phyloP scores from a whole-genome alignment of 2,797 vertebrate species.

The Pampus argenteus region DNA sequence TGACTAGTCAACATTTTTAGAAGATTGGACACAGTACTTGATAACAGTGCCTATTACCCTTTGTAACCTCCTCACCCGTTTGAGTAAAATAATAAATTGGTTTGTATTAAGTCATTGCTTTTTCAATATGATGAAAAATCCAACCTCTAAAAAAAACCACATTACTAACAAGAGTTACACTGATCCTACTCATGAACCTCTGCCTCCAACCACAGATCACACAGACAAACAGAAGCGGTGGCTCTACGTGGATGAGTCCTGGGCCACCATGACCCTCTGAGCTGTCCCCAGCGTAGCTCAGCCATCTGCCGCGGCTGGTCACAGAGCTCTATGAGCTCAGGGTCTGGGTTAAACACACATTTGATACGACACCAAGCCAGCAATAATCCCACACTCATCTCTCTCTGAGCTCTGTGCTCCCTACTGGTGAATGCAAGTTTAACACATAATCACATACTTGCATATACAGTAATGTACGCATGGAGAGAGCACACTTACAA shows the following conservation, averaged over 20 bases:
- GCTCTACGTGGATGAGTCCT: slow-evolving; percentile 44
- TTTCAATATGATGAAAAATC: slow-evolving; percentile 12
- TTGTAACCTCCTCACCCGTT: not conserved
- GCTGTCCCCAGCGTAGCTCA: slow-evolving; percentile 46
- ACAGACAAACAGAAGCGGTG: slow-evolving; percentile 26
- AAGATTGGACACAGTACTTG: not conserved
- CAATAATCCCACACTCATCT: slow-evolving; percentile 50
- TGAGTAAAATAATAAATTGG: not conserved
- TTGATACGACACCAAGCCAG: slow-evolving; percentile 61
- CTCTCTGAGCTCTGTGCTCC: not conserved
- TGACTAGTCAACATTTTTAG: not conserved
- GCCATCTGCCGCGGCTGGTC: slow-evolving; percentile 80
- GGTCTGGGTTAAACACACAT: slow-evolving; percentile 78
- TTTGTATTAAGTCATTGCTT: not conserved
- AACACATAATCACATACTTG: not conserved
- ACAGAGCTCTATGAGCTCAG: slow-evolving; percentile 63
- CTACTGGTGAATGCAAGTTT: not conserved
- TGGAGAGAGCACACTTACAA: not conserved
- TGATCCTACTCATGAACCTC: not conserved
- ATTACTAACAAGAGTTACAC: not conserved
- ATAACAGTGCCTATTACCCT: not conserved
- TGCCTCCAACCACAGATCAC: slow-evolving; percentile 8
- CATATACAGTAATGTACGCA: slow-evolving; percentile 2
- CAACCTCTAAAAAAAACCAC: slow-evolving; percentile 1
- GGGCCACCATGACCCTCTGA: slow-evolving; percentile 49